These are phyloP conservation scores for Haliclona indistincta DNA, from an alignment of 37 sponge, comb jelly and placozoan species.

Conservation along the genomic window DNA sequence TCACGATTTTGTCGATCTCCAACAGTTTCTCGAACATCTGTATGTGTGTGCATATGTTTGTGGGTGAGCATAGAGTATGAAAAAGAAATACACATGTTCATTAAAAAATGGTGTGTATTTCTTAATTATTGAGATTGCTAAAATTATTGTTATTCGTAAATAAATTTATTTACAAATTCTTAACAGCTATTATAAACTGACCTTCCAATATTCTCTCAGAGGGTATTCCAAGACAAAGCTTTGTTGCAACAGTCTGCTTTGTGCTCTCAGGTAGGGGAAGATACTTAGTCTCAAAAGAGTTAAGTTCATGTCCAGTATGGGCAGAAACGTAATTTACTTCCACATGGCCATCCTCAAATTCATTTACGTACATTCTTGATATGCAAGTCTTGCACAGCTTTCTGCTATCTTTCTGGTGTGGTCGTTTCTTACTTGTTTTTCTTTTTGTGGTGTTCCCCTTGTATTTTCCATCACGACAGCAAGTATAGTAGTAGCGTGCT, in stretches of 20 bases:
- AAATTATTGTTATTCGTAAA: too few relatives aligned
- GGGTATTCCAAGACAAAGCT: slow-evolving; percentile 7
- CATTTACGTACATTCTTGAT: slow-evolving; percentile 7
- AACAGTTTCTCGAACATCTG: slow-evolving; percentile 26
- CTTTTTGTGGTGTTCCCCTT: slow-evolving; percentile 3
- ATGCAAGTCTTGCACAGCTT: not conserved
- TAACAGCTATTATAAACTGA: not conserved
- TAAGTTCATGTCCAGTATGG: slow-evolving; percentile 17
- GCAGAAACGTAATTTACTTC: slow-evolving; percentile 13
- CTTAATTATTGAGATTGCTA: too few relatives aligned
- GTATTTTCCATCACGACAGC: slow-evolving; percentile 24
- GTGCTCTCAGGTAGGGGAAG: slow-evolving; percentile 23
- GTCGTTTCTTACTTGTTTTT: slow-evolving; percentile 10
- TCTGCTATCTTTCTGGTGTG: slow-evolving; percentile 18
- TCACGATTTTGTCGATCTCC: slow-evolving; percentile 24
- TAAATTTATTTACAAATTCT: not conserved
- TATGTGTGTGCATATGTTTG: not conserved
- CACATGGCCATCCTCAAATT: slow-evolving; percentile 8
- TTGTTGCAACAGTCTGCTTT: slow-evolving; percentile 13
- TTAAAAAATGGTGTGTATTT: too few relatives aligned
- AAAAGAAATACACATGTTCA: too few relatives aligned
- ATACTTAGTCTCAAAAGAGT: not conserved
- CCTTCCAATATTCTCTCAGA: slow-evolving; percentile 18
- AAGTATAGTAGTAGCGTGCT: slow-evolving; percentile 2
- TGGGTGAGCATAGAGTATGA: too few relatives aligned